phyloP scores from a whole-genome alignment of 2,888 invertebrate species.

The Drosophila bunnanda region DNA sequence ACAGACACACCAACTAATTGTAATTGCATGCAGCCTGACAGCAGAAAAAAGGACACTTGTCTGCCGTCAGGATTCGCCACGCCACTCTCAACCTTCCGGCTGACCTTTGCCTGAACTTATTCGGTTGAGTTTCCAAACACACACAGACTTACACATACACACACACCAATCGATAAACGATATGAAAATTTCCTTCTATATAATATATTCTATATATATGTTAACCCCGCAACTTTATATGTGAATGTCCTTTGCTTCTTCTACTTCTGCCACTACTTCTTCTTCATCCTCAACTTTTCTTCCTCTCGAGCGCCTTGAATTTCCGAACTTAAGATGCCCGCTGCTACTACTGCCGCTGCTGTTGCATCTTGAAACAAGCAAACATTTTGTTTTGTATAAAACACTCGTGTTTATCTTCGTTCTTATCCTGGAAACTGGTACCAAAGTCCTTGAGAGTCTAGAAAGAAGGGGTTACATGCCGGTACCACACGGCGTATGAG shows the following conservation, averaged over 20 bases:
- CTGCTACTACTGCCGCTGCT: conserved; percentile 3
- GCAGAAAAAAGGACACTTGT: conserved; percentile 41
- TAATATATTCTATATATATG: conserved; percentile 25
- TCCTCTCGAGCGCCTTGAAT: conserved; percentile 39
- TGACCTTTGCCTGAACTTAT: conserved; percentile 39
- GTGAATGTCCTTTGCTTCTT: conserved; percentile 39
- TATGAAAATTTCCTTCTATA: conserved; percentile 32
- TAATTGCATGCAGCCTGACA: conserved; percentile 38
- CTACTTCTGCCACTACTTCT: conserved; percentile 27
- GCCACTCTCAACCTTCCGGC: conserved; percentile 38
- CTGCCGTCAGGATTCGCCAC: conserved; percentile 29
- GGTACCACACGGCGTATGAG: conserved; percentile 5
- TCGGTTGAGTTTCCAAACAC: conserved; percentile 26
- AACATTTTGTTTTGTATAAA: conserved; percentile 19
- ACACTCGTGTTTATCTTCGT: conserved; percentile 6
- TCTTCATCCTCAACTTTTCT: conserved; percentile 21
- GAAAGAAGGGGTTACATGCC: neutral
- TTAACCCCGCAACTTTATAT: conserved; percentile 40
- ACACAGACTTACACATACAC: conserved; percentile 7
- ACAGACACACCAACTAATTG: conserved; percentile 17
- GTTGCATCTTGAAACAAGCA: conserved; percentile 28
- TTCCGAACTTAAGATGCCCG: conserved; percentile 27
- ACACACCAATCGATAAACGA: conserved; percentile 39
- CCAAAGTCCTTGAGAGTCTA: neutral
- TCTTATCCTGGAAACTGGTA: conserved; percentile 14